Base-by-base conservation (phyloP, 1,140 invertebrate species). In the Gonioctena quinquepunctata region DNA sequence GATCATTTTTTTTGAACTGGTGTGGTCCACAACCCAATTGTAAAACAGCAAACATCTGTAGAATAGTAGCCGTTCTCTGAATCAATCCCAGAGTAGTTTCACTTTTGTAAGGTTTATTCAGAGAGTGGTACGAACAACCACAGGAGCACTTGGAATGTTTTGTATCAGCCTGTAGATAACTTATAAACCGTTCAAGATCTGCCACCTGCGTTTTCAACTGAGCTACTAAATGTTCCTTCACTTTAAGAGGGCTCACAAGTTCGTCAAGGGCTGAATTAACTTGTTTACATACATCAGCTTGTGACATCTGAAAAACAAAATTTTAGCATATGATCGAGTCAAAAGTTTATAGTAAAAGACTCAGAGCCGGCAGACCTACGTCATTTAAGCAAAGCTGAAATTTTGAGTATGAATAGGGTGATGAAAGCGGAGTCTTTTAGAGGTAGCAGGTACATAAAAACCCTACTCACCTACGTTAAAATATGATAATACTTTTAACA, bases 121-220 rank as follows among this genome's bases (percentile, higher is more conserved):
- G 57, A 22, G 82, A 74, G 75, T 91, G 90, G 28, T 90, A 85
- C 19, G 90, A 85, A 83, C 90, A 91, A 8, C 87, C 86, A 80
- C 89, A 90, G 2, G 87, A 87, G 78, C 90, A 91, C 70, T 87
- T 86, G 7, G 82, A 60, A 74, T 83, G 83, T 49, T 81, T 82
- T 1, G 87, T 86, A 77, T 90, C 90, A 83, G 91, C 93, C 89
- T 99, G 97, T 66, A 99, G 87, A 80, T 98, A 96, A 77, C 94
- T 90, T 78, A 99, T 99, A 82, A 99, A 99, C 69, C 96, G 89
- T 83, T 99, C 98, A 81, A 99, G 88, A 85, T 99, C 98, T 54
- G 91, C 90, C 57, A 99, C 96, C 84, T 99, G 98, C 7, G 95
- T 96, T 85, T 98, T 98, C 7, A 99, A 85, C 83, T 99, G 98